Evolutionary conservation across 2,113 vertebrate species (phyloP), one percentile per base, ranked within the genome.

Genomic region (Ahaetulla prasina): DNA sequence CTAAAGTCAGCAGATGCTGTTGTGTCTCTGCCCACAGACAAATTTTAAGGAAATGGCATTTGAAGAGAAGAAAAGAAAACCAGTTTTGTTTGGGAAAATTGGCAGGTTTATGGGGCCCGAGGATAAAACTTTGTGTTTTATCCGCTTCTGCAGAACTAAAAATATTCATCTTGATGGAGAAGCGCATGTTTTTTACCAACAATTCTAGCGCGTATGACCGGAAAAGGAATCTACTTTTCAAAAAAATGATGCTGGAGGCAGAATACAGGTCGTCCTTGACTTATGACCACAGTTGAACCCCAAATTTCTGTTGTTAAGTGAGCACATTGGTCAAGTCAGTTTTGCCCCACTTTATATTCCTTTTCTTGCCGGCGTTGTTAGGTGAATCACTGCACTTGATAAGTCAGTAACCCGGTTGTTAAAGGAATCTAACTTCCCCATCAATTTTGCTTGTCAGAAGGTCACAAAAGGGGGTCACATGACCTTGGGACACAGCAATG

Each of bases 1-100:
- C 90, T 93, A 91, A 87, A 85, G 14, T 60, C 30, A 49, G 3
- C 43, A 57, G 7, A 54, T 35, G 25, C 25, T 92, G 94, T 95
- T 89, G 57, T 84, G 89, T 63, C 90, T 93, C 57, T 47, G 30
- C 85, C 54, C 84, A 89, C 39, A n/a, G 25, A 94, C 35, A 25
- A 91, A 55, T 25, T 2, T 2, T 7, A 89, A 60, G 47, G 68
- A 94, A 95, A 85, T 45, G 74, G 55, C 60, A 49, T 1, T 93
- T 80, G 43, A n/a, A 18, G 5, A 6, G 87, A 68, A 57, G 3
- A 27, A 91, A 52, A 92, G 16, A 49, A 54, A 92, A 45, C 2
- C 49, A 57, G 35, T 39, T 57, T 47, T 1, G 10, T 12, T 85
- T 39, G 20, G 27, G 35, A 27, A 49, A 25, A 25, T 57, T 9